phyloP scores from a whole-genome alignment of 1,140 invertebrate species.

The Phortica variegata region DNA sequence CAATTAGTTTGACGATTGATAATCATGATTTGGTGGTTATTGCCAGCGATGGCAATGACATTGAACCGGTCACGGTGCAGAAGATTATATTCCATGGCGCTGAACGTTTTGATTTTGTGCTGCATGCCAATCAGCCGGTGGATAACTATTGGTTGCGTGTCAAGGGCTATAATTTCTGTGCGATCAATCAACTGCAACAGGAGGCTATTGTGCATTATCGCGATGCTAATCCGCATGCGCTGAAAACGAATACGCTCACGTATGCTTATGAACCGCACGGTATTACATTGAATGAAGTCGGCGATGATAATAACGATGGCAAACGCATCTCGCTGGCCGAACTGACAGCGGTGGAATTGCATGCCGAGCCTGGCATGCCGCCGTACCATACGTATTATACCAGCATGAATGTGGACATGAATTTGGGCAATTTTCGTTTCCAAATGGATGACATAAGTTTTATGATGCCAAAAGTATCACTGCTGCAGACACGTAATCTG shows the following conservation, averaged over 20 bases:
- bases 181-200: constrained; percentile 41
- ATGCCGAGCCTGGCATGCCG: constrained; percentile 13
- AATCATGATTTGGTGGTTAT: constrained; percentile 71
- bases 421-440: constrained; percentile 37
- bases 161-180: constrained; percentile 48
- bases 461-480: constrained; percentile 42
- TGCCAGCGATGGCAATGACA: constrained; percentile 73
- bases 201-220: constrained; percentile 46
- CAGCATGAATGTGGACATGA: constrained; percentile 38
- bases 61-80: constrained; percentile 64
- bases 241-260: constrained; percentile 28
- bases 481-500: constrained; percentile 48
- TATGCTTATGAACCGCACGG: constrained; percentile 43
- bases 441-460: constrained; percentile 53
- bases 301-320: constrained; percentile 16
- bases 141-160: constrained; percentile 64
- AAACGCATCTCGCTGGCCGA: constrained; percentile 32
- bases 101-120: constrained; percentile 73
- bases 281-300: constrained; percentile 36
- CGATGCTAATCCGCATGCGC: constrained; percentile 23
- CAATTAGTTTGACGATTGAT: constrained; percentile 70
- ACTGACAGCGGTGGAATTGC: constrained; percentile 20
- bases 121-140: constrained; percentile 64
- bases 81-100: constrained; percentile 68
- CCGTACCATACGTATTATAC: constrained; percentile 35